Evolutionary conservation across 1,140 invertebrate species (phyloP).

Genomic region (Ips typographus): DNA sequence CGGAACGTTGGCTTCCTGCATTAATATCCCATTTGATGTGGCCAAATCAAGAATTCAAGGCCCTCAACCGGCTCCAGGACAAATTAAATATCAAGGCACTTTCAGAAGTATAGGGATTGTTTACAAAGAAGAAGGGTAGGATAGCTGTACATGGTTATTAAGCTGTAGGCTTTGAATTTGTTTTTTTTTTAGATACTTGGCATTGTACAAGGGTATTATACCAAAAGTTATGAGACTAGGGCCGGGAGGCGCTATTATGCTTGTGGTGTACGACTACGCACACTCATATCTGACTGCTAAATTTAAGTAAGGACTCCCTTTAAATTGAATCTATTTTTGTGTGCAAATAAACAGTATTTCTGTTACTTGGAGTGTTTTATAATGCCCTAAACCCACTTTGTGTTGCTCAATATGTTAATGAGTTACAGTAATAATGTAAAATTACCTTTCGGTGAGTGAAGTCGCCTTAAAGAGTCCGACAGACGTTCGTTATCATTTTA

Average conservation of each 20-base stretch:
- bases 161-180: background rate
- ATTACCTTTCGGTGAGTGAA: no score
- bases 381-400: no score
- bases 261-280: slow-evolving; percentile 82
- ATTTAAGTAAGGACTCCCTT: slow-evolving; percentile 47
- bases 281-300: slow-evolving; percentile 66
- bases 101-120: slow-evolving; percentile 72
- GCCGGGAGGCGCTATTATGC: slow-evolving; percentile 89
- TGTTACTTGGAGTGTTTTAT: no score
- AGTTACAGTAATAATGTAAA: no score
- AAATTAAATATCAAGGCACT: slow-evolving; percentile 78
- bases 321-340: no score
- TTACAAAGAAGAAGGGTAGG: slow-evolving; percentile 87
- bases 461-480: no score
- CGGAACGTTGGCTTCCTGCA: slow-evolving; percentile 78
- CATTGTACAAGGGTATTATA: slow-evolving; percentile 87
- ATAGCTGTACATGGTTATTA: slow-evolving; percentile 38
- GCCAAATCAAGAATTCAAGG: slow-evolving; percentile 94
- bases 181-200: slow-evolving; percentile 66
- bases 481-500: no score
- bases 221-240: slow-evolving; percentile 89
- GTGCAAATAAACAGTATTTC: background rate
- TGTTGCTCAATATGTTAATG: no score
- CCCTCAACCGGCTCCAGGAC: slow-evolving; percentile 72
- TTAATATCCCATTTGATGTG: slow-evolving; percentile 95